Conservation (phyloP, 2,113 vertebrate species). For the Platysternon megacephalum region DNA sequence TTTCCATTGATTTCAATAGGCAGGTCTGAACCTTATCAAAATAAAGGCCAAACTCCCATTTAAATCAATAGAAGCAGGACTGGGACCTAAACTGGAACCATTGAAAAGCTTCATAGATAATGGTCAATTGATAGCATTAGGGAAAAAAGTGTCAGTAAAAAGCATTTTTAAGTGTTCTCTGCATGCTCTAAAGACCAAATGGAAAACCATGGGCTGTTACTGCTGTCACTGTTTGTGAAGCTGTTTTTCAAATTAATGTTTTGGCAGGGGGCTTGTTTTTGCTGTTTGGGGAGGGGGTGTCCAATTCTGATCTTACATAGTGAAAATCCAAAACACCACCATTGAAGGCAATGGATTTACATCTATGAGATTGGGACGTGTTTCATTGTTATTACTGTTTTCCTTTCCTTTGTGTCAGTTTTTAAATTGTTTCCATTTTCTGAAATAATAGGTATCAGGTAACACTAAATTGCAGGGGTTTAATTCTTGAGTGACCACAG, state of each 20-base stretch:
- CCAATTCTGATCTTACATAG: background rate
- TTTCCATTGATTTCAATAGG: background rate
- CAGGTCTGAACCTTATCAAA: background rate
- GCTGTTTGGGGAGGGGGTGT: background rate
- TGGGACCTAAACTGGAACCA: background rate
- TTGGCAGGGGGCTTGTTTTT: background rate
- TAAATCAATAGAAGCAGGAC: background rate
- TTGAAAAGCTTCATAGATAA: background rate
- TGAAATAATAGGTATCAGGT: background rate
- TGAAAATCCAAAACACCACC: too few species aligned
- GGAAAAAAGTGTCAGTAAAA: background rate
- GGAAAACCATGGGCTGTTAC: background rate
- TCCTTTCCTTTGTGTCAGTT: background rate
- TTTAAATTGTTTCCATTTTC: background rate
- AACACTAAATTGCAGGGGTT: background rate
- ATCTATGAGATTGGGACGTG: background rate
- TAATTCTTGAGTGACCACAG: background rate
- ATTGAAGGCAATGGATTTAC: background rate
- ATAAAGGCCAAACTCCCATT: background rate
- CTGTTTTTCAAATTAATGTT: background rate
- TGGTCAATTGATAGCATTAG: background rate
- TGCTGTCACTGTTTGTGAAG: background rate
- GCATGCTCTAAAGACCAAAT: rapidly evolving
- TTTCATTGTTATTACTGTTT: rapidly evolving
- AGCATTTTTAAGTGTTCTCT: background rate